phyloP scores from a whole-genome alignment of 2,113 vertebrate genomes.

The Periophthalmodon schlosseri region DNA sequence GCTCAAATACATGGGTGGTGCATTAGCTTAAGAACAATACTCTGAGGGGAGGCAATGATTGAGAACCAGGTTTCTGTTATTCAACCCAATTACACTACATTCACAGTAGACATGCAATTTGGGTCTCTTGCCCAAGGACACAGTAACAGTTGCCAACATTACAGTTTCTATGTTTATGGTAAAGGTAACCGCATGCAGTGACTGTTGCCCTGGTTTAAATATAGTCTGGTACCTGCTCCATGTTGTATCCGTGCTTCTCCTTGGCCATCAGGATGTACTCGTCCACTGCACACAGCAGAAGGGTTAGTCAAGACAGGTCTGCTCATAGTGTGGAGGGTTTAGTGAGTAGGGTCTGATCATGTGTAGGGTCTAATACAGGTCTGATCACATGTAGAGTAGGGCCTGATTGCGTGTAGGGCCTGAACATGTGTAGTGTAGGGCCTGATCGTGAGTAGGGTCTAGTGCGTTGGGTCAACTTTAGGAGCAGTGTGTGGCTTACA shows the following conservation, averaged over 20 bases:
- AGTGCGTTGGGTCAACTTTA: neutral
- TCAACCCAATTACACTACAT: too few relatives aligned
- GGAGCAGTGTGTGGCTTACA: constrained; percentile 73
- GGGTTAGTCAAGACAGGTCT: neutral
- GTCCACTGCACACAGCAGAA: constrained; percentile 82
- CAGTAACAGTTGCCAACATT: too few relatives aligned
- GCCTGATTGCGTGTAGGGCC: neutral
- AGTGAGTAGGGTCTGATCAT: neutral
- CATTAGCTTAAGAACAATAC: too few relatives aligned
- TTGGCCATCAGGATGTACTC: constrained; percentile 98
- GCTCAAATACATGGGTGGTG: too few relatives aligned
- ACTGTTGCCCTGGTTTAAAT: neutral
- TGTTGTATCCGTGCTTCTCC: constrained; percentile 98
- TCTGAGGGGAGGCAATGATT: too few relatives aligned
- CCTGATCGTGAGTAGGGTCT: neutral
- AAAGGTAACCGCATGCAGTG: too few relatives aligned
- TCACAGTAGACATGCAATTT: too few relatives aligned
- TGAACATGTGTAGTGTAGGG: constrained; percentile 3
- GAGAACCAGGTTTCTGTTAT: too few relatives aligned
- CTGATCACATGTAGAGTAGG: neutral
- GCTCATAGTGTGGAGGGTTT: neutral
- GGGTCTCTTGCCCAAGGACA: too few relatives aligned
- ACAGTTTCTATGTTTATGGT: too few relatives aligned
- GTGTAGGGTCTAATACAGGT: neutral
- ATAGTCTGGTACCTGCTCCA: constrained; percentile 87